A percentile compares a stretch with the other conserved stretches of the same genome.
phyloP scores from a whole-genome alignment of 2,113 vertebrate species.

The Ondatra zibethicus region DNA sequence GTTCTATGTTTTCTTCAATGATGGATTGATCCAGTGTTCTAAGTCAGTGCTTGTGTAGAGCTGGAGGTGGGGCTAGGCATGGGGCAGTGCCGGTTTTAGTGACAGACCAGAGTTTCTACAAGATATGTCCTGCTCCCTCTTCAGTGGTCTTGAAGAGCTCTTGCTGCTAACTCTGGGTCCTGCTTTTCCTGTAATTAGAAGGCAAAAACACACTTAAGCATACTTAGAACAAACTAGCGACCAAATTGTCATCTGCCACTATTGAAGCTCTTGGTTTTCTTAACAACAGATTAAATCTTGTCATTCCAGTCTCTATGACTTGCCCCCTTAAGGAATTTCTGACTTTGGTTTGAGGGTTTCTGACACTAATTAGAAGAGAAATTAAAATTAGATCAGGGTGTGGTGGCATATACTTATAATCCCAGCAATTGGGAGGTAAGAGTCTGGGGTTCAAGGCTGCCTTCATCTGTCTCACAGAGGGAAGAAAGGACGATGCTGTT shows the following conservation, averaged over 20 bases:
- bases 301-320: constrained; percentile 19
- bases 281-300: constrained; percentile 46
- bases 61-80: constrained; percentile 44
- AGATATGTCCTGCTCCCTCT: constrained; percentile 81
- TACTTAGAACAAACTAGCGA: constrained; percentile 51
- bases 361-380: constrained; percentile 58
- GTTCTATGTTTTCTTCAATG: constrained; percentile 76
- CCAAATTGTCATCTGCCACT: constrained; percentile 40
- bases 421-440: background rate
- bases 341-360: constrained; percentile 53
- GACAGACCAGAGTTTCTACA: constrained; percentile 83
- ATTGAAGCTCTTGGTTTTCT: constrained; percentile 59
- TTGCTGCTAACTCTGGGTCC: constrained; percentile 88
- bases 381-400: background rate
- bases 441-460: background rate
- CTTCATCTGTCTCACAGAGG: background rate
- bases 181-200: constrained; percentile 85
- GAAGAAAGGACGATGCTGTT: constrained; percentile 55
- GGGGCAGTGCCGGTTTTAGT: constrained; percentile 70
- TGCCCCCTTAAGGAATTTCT: constrained; percentile 29
- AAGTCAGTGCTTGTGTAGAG: constrained; percentile 64
- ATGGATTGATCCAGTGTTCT: constrained; percentile 75
- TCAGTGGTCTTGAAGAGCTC: constrained; percentile 85
- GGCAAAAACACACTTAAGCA: constrained; percentile 49
- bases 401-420: background rate